phyloP scores from a whole-genome alignment of 2,888 invertebrate species.

The Pachydiplax longipennis region DNA sequence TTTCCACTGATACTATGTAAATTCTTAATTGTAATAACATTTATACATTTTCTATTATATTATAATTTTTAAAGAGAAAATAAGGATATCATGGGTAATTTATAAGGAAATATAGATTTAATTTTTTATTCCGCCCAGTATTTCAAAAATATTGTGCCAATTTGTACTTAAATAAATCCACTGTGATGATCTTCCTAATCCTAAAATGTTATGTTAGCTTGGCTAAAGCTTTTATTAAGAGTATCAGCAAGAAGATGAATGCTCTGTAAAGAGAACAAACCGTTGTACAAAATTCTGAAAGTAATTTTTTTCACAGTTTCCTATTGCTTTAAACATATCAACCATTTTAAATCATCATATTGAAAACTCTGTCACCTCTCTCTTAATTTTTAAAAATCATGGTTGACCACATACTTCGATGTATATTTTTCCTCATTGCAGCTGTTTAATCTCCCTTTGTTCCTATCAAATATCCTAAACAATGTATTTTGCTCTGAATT shows the following conservation, averaged over 20 bases:
- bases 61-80: conserved; percentile 32
- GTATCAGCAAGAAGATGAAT: not conserved
- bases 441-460: too few species aligned
- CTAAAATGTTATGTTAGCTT: conserved; percentile 21
- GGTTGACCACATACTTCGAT: too few species aligned
- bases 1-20: not conserved
- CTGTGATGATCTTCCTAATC: conserved; percentile 33
- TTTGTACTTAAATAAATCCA: conserved; percentile 33
- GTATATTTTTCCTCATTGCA: too few species aligned
- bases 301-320: not conserved
- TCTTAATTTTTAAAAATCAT: not conserved
- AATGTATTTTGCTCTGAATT: too few species aligned
- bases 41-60: conserved; percentile 44
- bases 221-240: not conserved
- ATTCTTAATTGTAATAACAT: conserved; percentile 30
- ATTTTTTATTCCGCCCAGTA: conserved; percentile 35
- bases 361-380: not conserved
- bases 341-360: not conserved
- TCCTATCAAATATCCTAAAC: too few species aligned
- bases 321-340: not conserved
- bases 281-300: conserved; percentile 34
- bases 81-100: conserved; percentile 38
- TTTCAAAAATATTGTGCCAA: conserved; percentile 44
- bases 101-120: conserved; percentile 31
- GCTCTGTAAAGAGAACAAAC: not conserved